phyloP scores from a whole-genome alignment of 2,888 invertebrate genomes.

The Agrochola lychnidis region DNA sequence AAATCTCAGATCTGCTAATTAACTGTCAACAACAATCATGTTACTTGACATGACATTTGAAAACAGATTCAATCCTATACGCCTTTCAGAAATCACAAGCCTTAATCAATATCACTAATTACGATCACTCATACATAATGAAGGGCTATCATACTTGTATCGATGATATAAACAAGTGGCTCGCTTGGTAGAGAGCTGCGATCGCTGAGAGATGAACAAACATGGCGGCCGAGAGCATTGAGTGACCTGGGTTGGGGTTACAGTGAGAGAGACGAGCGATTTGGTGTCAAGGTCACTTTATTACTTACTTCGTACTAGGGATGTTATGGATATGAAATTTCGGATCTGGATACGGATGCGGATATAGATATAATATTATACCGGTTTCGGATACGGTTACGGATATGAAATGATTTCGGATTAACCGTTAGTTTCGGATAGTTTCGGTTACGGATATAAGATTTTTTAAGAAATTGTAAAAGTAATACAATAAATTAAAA shows the following conservation, averaged over 20 bases:
- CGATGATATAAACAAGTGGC: constrained; percentile 32
- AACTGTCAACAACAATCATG: not conserved
- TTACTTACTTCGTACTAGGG: too few relatives aligned
- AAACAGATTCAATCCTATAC: not conserved
- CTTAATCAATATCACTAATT: not conserved
- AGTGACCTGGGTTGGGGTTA: constrained; percentile 14
- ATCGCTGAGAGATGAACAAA: constrained; percentile 60
- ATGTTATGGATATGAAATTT: too few relatives aligned
- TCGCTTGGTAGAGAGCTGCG: constrained; percentile 13
- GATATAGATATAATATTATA: too few relatives aligned
- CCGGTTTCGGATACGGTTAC: too few relatives aligned
- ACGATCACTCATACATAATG: not conserved
- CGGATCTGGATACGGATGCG: too few relatives aligned
- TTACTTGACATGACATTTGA: not conserved
- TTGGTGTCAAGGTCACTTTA: too few relatives aligned
- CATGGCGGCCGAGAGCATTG: constrained; percentile 33
- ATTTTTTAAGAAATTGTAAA: too few relatives aligned
- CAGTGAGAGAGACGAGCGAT: constrained; percentile 20
- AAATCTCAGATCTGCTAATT: not conserved
- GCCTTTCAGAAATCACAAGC: not conserved
- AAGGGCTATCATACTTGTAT: not conserved
- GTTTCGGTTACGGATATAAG: too few relatives aligned
- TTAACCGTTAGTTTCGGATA: too few relatives aligned
- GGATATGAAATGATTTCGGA: too few relatives aligned
- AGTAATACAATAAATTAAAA: too few relatives aligned